Base-by-base conservation (phyloP, 2,888 invertebrate species). In the Drosophila mercatorum region DNA sequence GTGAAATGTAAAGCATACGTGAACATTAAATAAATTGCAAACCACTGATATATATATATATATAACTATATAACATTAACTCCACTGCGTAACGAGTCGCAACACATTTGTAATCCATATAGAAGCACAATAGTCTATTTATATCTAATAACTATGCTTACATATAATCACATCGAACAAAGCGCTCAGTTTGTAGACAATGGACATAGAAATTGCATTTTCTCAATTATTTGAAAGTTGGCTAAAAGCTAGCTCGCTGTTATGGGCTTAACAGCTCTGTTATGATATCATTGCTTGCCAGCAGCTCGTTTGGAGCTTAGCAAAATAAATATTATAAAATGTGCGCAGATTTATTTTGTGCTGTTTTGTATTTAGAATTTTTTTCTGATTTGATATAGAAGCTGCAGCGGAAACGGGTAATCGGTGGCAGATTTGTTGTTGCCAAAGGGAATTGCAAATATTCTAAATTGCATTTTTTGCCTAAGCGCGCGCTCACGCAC, bases 391-490 rank as follows among this genome's bases (percentile, higher is more conserved):
- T 66, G 41, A 44, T 51, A 28, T 43, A 36, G 26, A 52, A 53
- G 60, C 41, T 49, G 28, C 57, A 64, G 47, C 62, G 66, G 63
- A 60, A 68, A 68, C 41, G 61, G 68, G 59, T 57, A 62, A 55
- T 61, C 68, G 75, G 67, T 67, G 68, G 66, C 65, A 78, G 74
- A 79, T 78, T 65, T 74, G 75, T 58, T 80, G 47, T 70, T 72
- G 69, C 82, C 88, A 89, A 88, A 88, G 85, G 72, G 87, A 88
- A 88, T 88, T 75, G 78, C 80, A 88, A 83, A 88, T 88, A 88
- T 88, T 88, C 88, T 81, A 88, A 85, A 88, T 88, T 85, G 85
- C 83, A 87, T 87, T 85, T 88, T 80, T 52, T 76, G 68, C 61
- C 77, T 79, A 79, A 81, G 78, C 80, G 63, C 58, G n/a, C 38